Percentiles rank a stretch among this genome's conserved stretches.
These are phyloP conservation scores for Catharus fuscescens DNA, from an alignment of 2,113 vertebrate genomes.

Conservation along the genomic window DNA sequence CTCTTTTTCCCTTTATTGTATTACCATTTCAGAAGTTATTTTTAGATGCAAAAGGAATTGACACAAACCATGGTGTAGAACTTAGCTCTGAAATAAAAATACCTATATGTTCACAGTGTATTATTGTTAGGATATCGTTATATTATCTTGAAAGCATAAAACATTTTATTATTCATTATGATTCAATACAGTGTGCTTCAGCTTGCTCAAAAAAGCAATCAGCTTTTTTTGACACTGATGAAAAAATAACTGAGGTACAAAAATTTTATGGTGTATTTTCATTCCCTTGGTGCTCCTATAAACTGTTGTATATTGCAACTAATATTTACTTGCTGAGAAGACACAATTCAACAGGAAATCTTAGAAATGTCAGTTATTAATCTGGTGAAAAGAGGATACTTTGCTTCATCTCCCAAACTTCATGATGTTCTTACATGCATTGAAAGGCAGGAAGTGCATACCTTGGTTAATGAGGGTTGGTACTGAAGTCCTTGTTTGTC, in stretches of 20 bases:
- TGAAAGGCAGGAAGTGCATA: neutral
- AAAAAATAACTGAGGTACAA: neutral
- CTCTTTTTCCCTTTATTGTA: neutral
- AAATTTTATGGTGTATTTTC: neutral
- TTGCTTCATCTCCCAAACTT: neutral
- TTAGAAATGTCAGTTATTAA: neutral
- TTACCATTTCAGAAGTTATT: neutral
- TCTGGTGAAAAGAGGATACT: neutral
- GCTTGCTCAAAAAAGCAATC: neutral
- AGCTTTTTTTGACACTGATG: neutral
- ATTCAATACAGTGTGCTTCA: neutral
- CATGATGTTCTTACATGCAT: neutral
- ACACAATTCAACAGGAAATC: neutral
- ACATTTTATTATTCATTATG: neutral
- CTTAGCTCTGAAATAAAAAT: neutral
- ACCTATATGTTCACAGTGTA: neutral
- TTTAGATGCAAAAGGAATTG: neutral
- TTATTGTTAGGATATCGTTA: neutral
- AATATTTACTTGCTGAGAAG: neutral
- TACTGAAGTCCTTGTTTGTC: slow-evolving; percentile 14
- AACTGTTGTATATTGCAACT: neutral
- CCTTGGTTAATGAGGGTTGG: neutral
- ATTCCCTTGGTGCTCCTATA: neutral
- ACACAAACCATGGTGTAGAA: neutral
- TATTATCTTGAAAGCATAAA: neutral